Base-by-base conservation (phyloP, 2,797 vertebrate genomes). In the Epinephelus malabaricus region DNA sequence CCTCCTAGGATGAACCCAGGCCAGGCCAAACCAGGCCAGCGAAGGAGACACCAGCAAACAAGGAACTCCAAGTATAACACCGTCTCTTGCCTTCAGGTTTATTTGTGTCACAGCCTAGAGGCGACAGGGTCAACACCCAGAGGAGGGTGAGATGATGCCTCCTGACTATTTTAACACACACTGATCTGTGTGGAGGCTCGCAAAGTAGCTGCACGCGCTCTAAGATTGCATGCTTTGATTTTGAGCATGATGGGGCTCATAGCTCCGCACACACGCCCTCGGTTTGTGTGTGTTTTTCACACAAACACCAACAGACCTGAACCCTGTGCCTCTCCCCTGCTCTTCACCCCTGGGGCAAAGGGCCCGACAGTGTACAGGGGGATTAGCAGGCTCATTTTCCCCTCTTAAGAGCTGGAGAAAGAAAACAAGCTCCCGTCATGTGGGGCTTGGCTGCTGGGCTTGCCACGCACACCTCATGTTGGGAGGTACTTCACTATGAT, bases 381-480 rank as follows among this genome's bases (percentile, higher is more conserved):
- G 89, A 92, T 94, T 93, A 94, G 74, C 74, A n/a, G 84, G 83
- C 83, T 92, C 89, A 90, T 94, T 95, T 94, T 93, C 81, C 78
- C 85, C 82, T 87, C 88, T 92, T 93, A 92, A 91, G 86, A 85
- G 88, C 86, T 74, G 19, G 67, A 59, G 75, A 92, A 91, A 91
- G 86, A 92, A 93, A 93, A 93, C 90, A 94, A 89, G 91, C 92
- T 88, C 62, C 81, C 17, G 25, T 92, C 89, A 88, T 78, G 73
- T 69, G 85, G 75, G 78, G 74, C 74, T 78, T 55, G 69, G 64
- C 86, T 66, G 58, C 79, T 53, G 56, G 67, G 86, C 79, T 83
- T 86, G 84, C 86, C 82, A 76, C 27, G 58, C 75, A 81, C 83
- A 74, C 62, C 80, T 88, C 79, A 83, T 73, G 66, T 69, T 71